Evolutionary conservation across 2,797 vertebrate genomes (phyloP).

Genomic region (Paramormyrops hopkinsi): DNA sequence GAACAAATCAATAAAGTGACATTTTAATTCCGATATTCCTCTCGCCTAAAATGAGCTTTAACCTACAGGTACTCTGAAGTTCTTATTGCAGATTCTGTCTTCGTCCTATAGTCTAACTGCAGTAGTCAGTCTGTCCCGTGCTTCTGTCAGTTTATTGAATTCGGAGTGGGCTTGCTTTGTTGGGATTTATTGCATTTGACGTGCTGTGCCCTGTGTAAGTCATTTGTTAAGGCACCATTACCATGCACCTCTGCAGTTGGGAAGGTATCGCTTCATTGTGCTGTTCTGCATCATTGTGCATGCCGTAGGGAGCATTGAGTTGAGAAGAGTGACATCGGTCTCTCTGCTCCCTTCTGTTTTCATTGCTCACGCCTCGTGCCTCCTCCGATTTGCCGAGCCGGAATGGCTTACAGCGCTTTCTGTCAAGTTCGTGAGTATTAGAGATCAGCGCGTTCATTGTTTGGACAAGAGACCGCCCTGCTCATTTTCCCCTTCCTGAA

Average conservation of each 20-base stretch:
- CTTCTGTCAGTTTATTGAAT: background rate
- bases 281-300: background rate
- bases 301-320: background rate
- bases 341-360: background rate
- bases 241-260: background rate
- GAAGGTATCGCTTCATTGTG: background rate
- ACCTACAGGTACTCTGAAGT: background rate
- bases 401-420: background rate
- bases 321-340: background rate
- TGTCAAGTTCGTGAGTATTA: background rate
- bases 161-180: background rate
- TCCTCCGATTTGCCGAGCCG: background rate
- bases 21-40: conserved; percentile 5
- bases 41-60: background rate
- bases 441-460: conserved; percentile 15
- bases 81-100: background rate
- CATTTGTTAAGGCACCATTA: background rate
- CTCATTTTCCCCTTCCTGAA: conserved; percentile 7
- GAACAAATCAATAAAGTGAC: background rate
- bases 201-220: background rate
- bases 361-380: background rate
- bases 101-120: background rate
- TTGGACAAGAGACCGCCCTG: background rate
- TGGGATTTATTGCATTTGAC: background rate
- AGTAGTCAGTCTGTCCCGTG: background rate